Base-by-base conservation (phyloP, 2,797 vertebrate genomes). In the Schizopygopsis malacanthus region DNA sequence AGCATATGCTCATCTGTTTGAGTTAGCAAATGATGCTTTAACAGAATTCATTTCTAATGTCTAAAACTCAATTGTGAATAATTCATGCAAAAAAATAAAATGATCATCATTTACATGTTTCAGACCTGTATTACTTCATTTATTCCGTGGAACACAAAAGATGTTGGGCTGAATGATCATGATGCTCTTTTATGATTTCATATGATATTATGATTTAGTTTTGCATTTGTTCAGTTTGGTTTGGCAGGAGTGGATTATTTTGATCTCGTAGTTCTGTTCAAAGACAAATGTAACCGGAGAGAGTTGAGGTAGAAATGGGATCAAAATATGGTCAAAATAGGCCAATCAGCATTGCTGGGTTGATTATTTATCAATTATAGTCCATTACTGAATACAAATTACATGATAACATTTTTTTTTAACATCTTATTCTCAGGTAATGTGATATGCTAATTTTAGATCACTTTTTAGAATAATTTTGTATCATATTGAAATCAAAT, bases 21-120 rank as follows among this genome's bases (percentile, higher is more conserved):
- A 77, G 52, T 77, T 41, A n/a, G 75, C 75, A 56, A 39, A n/a
- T 39, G 5, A 76, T 50, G 25, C 43, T 73, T 73, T 25, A 76
- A 50, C 45, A 75, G 15, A 73, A 73, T 47, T 33, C 72, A 33
- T 52, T 33, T 11, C 47, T 75, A 33, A 25, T 52, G 13, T 73
- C 71, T 72, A 72, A 72, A 65, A 72, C 71, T 50, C 25, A 65
- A 65, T 33, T 65, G 12, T 39, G 33, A 52, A 3, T 20, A 28
- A 41, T n/a, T 71, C 20, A 71, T 43, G 7, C 43, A 73, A 18
- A 6, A 52, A 75, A 2, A 20, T 6, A 0, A 33, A 75, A 33
- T 11, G 4, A 75, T 52, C 1, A 33, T 52, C 1, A 52, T 11
- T 43, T 11, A 52, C 45, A 20, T 28, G 33, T 75, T 71, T 2